A percentile compares a stretch with the other conserved stretches of the same genome.
These are phyloP conservation scores for Nasonia giraulti DNA, from an alignment of 1,140 invertebrate genomes.

Conservation along the genomic window DNA sequence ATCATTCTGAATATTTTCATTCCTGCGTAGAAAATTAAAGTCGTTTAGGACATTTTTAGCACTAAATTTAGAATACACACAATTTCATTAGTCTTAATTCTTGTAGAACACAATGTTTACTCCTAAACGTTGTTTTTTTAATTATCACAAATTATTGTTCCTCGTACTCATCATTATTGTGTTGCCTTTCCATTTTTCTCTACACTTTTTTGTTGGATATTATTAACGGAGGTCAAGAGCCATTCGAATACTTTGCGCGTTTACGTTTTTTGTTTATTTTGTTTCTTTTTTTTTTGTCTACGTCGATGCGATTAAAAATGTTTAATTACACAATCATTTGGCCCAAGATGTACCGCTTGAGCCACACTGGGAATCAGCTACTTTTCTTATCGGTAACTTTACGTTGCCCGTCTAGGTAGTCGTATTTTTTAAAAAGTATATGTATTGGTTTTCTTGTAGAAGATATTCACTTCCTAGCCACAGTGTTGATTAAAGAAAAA, in stretches of 20 bases:
- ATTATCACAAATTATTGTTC: constrained; percentile 74
- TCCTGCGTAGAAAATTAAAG: constrained; percentile 70
- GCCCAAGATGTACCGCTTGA: constrained; percentile 46
- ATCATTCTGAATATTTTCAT: constrained; percentile 62
- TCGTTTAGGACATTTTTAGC: constrained; percentile 65
- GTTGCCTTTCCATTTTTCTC: constrained; percentile 41
- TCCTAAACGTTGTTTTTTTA: constrained; percentile 67
- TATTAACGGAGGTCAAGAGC: constrained; percentile 60
- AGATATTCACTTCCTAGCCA: constrained; percentile 63
- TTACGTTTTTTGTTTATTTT: constrained; percentile 20
- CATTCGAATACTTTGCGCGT: constrained; percentile 59
- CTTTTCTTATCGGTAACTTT: constrained; percentile 61
- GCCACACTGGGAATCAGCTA: constrained; percentile 60
- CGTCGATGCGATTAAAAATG: constrained; percentile 56
- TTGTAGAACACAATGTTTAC: constrained; percentile 72
- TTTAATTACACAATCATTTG: constrained; percentile 61
- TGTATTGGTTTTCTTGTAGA: constrained; percentile 45
- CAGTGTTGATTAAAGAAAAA: constrained; percentile 62
- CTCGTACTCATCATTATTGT: constrained; percentile 68
- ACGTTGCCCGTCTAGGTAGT: constrained; percentile 60
- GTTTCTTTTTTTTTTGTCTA: constrained; percentile 27
- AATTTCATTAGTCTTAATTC: constrained; percentile 66
- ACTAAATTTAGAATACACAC: constrained; percentile 69
- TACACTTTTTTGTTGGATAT: constrained; percentile 50
- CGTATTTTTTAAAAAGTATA: constrained; percentile 49